Base-by-base conservation (phyloP, 2,797 vertebrate genomes). In the Oreonectes daqikongensis region DNA sequence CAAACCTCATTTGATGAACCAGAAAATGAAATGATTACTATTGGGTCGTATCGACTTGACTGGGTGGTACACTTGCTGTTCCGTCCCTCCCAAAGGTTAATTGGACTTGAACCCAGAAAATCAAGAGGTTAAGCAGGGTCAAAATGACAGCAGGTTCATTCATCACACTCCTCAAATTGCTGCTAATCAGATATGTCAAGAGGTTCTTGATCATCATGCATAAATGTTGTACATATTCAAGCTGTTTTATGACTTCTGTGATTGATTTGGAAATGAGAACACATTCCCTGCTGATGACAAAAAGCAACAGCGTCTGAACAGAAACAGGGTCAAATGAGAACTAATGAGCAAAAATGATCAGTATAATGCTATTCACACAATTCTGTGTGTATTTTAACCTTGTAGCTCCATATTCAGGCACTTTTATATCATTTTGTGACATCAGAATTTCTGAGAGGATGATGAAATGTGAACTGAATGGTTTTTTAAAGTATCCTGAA, bases 61-160 rank as follows among this genome's bases (percentile, higher is more conserved):
- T 92, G 93, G 89, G 90, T 91, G 91, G 89, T 93, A 92, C 95
- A 94, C 93, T 95, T 94, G 93, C 93, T 95, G 95, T 93, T 88
- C 90, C 91, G 91, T 91, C 92, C 89, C 92, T 69, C 88, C 80
- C 84, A 94, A 92, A 96, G 96, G 97, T 97, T 98, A 98, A 98
- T 98, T 98, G 93, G 94, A 98, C 96, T 96, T 97, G 95, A 98
- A 96, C 96, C 94, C 89, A 87, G 94, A 94, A 96, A 96, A 95
- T 97, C 95, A 96, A 95, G 94, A 95, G 97, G 97, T 98, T 96
- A 94, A 91, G 81, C 90, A 87, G 90, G 96, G 96, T 96, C 95
- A 95, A 85, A 84, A 88, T 91, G 92, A 94, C 94, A 95, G 93
- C 90, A 94, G 92, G 92, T 85, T 86, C 90, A 90, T 94, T 95